A percentile compares a stretch with the other conserved stretches of the same genome.
Evolutionary conservation across 2,888 invertebrate species (phyloP).

Genomic region (Labia minor): DNA sequence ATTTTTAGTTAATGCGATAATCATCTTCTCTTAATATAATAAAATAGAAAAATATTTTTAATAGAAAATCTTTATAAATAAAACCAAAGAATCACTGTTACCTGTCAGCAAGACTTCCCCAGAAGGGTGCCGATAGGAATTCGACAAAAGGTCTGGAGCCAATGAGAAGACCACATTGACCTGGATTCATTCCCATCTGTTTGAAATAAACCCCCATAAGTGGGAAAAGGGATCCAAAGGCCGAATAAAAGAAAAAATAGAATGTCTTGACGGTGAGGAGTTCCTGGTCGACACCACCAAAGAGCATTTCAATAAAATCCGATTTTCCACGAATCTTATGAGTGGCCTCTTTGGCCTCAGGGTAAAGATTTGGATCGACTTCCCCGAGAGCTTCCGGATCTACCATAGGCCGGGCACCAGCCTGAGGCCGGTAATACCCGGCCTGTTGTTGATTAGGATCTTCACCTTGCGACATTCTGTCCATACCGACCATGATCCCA

Average conservation of each 20-base stretch:
- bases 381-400: slow-evolving; percentile 74
- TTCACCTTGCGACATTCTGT: slow-evolving; percentile 22
- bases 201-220: slow-evolving; percentile 99
- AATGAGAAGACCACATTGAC: slow-evolving; percentile 86
- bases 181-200: slow-evolving; percentile 98
- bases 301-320: slow-evolving; percentile 71
- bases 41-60: no score
- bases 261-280: slow-evolving; percentile 91
- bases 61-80: no score
- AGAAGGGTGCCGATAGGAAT: slow-evolving; percentile 93
- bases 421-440: slow-evolving; percentile 22
- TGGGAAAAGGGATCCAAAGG: slow-evolving; percentile 95
- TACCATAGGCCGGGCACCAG: slow-evolving; percentile 56
- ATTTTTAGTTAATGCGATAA: no score
- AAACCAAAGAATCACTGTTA: no score
- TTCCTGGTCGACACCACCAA: slow-evolving; percentile 78
- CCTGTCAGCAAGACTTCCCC: slow-evolving; percentile 90
- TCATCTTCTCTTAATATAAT: no score
- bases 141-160: slow-evolving; percentile 95
- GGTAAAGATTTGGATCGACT: slow-evolving; percentile 70
- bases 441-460: slow-evolving; percentile 14
- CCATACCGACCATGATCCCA: slow-evolving; percentile 24
- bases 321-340: slow-evolving; percentile 80
- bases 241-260: slow-evolving; percentile 99
- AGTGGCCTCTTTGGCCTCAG: slow-evolving; percentile 76